Percentiles rank a stretch among this genome's conserved stretches.
phyloP scores from a whole-genome alignment of 2,888 invertebrate genomes.

The Drosophila koepferae region DNA sequence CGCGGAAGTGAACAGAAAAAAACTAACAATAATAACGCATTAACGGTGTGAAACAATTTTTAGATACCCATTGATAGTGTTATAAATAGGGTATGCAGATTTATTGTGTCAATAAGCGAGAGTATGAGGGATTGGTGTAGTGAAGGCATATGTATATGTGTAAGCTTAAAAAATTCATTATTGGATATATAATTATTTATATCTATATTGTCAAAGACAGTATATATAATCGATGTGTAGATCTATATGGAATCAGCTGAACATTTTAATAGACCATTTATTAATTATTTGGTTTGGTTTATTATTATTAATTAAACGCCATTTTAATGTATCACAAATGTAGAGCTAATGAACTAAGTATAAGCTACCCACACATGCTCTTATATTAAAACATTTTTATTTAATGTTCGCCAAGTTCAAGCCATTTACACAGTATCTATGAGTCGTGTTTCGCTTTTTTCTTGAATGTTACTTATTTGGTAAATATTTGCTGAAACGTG shows the following conservation, averaged over 20 bases:
- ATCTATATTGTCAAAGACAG: too few relatives aligned
- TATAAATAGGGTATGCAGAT: not conserved
- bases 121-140: too few relatives aligned
- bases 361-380: not conserved
- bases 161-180: too few relatives aligned
- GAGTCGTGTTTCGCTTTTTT: not conserved
- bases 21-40: slow-evolving; percentile 4
- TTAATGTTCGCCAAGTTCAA: not conserved
- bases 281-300: too few relatives aligned
- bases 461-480: slow-evolving; percentile 8
- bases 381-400: not conserved
- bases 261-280: too few relatives aligned
- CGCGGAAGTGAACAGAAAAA: slow-evolving; percentile 64
- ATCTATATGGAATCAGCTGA: too few relatives aligned
- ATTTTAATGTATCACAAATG: too few relatives aligned
- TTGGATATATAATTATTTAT: too few relatives aligned
- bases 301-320: too few relatives aligned
- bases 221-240: too few relatives aligned
- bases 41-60: slow-evolving; percentile 60
- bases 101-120: not conserved
- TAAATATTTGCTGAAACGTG: slow-evolving; percentile 41
- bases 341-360: not conserved
- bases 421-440: not conserved
- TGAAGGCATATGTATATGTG: too few relatives aligned
- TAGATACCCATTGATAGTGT: slow-evolving; percentile 11